These are phyloP conservation scores for Phymanthus crucifer DNA, from an alignment of 92 coral and sea anemone species.

Conservation along the genomic window DNA sequence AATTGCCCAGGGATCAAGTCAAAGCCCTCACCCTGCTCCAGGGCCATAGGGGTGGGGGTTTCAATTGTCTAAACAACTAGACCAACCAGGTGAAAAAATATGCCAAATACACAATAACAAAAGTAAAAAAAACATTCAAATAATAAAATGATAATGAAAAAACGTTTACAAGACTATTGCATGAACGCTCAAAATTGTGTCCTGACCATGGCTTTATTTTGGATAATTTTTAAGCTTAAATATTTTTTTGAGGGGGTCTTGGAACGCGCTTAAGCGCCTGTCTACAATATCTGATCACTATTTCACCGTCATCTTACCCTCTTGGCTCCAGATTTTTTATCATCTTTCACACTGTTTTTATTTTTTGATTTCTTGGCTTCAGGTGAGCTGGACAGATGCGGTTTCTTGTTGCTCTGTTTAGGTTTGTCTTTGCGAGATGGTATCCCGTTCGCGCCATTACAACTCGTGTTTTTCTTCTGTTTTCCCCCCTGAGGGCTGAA, in stretches of 20 bases:
- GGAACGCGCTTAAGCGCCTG: not conserved
- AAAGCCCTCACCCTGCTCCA: too few species aligned
- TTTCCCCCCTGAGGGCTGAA: constrained; percentile 56
- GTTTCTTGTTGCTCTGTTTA: not conserved
- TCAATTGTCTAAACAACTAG: too few species aligned
- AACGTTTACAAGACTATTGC: not conserved
- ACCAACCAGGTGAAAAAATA: too few species aligned
- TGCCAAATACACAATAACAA: not conserved
- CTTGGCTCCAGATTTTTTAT: constrained; percentile 20
- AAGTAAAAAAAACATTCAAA: not conserved
- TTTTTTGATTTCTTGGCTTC: constrained; percentile 25
- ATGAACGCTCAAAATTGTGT: not conserved
- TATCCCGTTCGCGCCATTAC: constrained; percentile 28
- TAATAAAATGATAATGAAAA: too few species aligned
- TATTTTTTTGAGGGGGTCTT: not conserved
- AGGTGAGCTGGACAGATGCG: constrained; percentile 19
- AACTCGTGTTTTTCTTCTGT: constrained; percentile 4
- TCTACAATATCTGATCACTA: not conserved
- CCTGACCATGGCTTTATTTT: not conserved
- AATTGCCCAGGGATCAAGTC: too few species aligned
- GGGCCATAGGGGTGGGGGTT: too few species aligned
- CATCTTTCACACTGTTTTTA: constrained; percentile 19
- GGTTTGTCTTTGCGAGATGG: constrained; percentile 32
- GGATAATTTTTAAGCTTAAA: too few species aligned
- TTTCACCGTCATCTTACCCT: constrained; percentile 7